Evolutionary conservation across 2,888 invertebrate genomes (phyloP), one percentile per base, ranked within the genome.

Genomic region (Ophion ellenae): DNA sequence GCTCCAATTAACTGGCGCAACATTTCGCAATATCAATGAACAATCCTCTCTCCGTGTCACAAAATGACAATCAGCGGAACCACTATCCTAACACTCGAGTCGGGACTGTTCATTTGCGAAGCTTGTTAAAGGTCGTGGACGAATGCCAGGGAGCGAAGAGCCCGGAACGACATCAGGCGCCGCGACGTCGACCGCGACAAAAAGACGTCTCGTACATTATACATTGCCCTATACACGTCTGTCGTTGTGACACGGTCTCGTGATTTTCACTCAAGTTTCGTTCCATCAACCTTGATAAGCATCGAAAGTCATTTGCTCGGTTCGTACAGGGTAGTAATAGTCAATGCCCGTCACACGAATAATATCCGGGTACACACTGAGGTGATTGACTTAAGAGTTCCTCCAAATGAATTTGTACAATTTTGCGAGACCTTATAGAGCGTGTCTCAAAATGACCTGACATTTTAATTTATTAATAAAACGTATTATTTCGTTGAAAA

Each of bases 101-200:
- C 45, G 28, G 40, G 45, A 63, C 69, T 69, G 74, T 28, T 79
- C 45, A 75, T 63, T 79, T 17, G 78, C 17, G 10, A 67, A 63
- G 76, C 53, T 76, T 76, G 78, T 84, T 71, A 82, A 84, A 86
- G 86, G 79, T 86, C 86, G 84, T 86, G 86, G 86, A 73, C 86
- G 85, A 79, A 79, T 76, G 86, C 86, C 84, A 86, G 82, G 59
- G 71, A 76, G 79, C 79, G 84, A 80, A 84, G 82, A 82, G 84
- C 77, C 82, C 79, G 82, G 74, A 82, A 82, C 79, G 82, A 79
- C 78, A 79, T 79, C 78, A 73, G 85, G 85, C 79, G 79, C 85
- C 85, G 80, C 82, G 71, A 76, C 76, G 61, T 70, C 75, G 79
- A 63, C 24, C 40, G 40, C 83, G 66, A 61, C 69, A 67, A 64